phyloP scores from a whole-genome alignment of 2,888 invertebrate genomes.

The Piscicola geometra region DNA sequence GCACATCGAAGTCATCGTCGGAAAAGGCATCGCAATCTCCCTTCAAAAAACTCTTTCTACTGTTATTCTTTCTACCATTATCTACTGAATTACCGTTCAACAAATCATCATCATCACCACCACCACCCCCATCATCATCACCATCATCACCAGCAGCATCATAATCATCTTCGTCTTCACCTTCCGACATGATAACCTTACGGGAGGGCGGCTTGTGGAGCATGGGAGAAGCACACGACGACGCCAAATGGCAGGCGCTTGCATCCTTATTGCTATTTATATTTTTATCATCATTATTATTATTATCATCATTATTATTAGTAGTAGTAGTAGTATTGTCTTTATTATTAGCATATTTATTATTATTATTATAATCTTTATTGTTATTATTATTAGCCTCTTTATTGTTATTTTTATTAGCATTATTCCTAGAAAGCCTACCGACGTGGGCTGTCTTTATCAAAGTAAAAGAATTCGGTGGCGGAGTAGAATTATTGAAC shows the following conservation, averaged over 20 bases:
- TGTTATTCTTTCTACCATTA: neutral
- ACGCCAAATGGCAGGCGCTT: neutral
- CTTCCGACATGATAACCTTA: constrained; percentile 11
- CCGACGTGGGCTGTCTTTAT: too few species aligned
- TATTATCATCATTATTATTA: neutral
- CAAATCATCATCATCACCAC: too few species aligned
- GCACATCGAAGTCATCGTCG: neutral
- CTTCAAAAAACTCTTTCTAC: too few species aligned
- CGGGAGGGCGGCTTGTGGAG: neutral
- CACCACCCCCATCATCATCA: too few species aligned
- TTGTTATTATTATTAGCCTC: neutral
- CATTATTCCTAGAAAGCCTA: too few species aligned
- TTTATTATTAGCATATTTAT: neutral
- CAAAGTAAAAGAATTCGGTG: too few species aligned
- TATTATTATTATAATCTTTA: constrained; percentile 2
- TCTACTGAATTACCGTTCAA: neutral
- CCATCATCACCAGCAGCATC: constrained; percentile 9
- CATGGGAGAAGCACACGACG: too few species aligned
- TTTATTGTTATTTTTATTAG: neutral
- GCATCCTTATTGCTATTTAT: neutral
- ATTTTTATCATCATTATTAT: neutral
- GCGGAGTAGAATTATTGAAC: too few species aligned
- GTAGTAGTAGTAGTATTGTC: neutral
- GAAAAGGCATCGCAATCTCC: neutral
- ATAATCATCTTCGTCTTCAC: constrained; percentile 18